These are phyloP conservation scores for Lamellibrachia columna DNA, from an alignment of 2,888 invertebrate species.

Conservation along the genomic window DNA sequence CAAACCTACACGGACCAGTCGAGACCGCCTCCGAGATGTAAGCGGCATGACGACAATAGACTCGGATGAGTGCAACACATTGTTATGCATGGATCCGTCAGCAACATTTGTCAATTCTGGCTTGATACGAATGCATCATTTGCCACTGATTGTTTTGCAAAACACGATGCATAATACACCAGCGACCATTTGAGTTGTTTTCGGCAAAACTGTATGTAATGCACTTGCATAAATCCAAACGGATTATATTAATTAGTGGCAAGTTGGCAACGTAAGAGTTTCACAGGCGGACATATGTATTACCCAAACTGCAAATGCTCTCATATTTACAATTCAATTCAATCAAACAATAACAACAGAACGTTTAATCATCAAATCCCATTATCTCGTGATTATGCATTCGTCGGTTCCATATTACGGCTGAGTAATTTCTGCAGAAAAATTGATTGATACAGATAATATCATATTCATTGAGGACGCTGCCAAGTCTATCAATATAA, in stretches of 20 bases:
- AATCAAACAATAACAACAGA: neutral
- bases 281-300: neutral
- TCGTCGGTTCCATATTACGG: neutral
- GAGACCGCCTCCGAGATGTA: neutral
- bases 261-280: too few relatives aligned
- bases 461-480: neutral
- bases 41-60: neutral
- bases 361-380: neutral
- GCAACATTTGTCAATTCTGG: conserved; percentile 1
- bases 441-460: conserved; percentile 5
- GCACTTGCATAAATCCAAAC: neutral
- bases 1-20: neutral
- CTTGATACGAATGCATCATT: neutral
- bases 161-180: neutral
- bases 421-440: neutral
- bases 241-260: too few relatives aligned
- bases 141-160: neutral
- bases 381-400: conserved; percentile 16
- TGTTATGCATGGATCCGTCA: neutral
- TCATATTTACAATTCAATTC: neutral
- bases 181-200: neutral
- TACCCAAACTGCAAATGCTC: neutral
- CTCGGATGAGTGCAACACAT: neutral
- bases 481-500: neutral
- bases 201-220: neutral